Evolutionary conservation across 2,113 vertebrate species (phyloP).

Genomic region (Prinia subflava): DNA sequence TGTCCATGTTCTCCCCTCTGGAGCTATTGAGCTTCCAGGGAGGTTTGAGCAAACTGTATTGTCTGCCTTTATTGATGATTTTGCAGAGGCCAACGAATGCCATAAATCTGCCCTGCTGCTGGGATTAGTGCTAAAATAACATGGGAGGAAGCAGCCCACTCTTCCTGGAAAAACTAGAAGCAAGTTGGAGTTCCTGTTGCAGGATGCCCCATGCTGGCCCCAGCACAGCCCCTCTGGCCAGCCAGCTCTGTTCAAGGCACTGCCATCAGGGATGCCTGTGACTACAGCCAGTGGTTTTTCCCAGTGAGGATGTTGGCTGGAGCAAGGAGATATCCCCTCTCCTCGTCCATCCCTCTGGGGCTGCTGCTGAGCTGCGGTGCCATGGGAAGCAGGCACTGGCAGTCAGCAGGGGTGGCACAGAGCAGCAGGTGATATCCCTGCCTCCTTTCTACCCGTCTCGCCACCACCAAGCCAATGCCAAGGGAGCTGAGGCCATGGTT

Average conservation of each 20-base stretch:
- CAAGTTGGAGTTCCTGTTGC: fast-evolving
- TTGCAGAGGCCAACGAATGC: not conserved
- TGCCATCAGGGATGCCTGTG: not conserved
- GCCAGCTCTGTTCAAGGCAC: fast-evolving
- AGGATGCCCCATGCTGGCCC: not conserved
- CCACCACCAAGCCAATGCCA: not conserved
- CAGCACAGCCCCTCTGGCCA: not conserved
- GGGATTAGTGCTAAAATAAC: not conserved
- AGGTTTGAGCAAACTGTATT: not conserved
- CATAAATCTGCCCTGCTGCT: not conserved
- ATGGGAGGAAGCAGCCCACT: not conserved
- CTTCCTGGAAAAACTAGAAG: not conserved
- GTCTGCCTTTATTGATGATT: slow-evolving; percentile 31
- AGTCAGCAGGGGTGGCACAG: slow-evolving; percentile 22
- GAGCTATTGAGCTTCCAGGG: slow-evolving; percentile 5
- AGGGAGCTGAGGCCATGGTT: not conserved
- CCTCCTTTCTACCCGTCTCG: not conserved
- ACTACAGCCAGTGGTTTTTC: not conserved
- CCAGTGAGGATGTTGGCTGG: not conserved
- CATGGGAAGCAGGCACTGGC: not conserved
- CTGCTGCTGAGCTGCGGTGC: fast-evolving
- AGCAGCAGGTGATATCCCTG: not conserved
- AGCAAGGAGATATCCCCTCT: not conserved
- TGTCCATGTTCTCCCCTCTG: not conserved
- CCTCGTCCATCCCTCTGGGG: fast-evolving